Evolutionary conservation across 2,888 invertebrate species (phyloP).

Genomic region (Tuta absoluta): DNA sequence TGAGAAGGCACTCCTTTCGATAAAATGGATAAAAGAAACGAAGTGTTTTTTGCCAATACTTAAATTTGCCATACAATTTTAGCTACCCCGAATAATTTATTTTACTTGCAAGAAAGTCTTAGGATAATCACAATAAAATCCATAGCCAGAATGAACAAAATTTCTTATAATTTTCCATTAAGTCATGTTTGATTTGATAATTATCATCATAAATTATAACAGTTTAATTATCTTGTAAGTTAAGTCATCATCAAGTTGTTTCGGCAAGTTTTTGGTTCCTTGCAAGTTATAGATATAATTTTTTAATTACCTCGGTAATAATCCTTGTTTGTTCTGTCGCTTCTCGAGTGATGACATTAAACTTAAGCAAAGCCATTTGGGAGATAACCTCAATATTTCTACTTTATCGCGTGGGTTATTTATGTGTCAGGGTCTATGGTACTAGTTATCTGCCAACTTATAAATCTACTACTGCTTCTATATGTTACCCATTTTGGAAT

Average conservation of each 20-base stretch:
- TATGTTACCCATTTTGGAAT: no score
- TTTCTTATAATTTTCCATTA: background rate
- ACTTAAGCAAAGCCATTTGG: conserved; percentile 9
- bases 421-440: conserved; percentile 6
- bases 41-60: no score
- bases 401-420: no score
- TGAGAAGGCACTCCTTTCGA: no score
- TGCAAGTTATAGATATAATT: background rate
- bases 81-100: no score
- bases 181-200: no score
- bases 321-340: background rate
- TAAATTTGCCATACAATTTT: no score
- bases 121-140: background rate
- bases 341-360: background rate
- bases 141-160: background rate
- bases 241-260: background rate
- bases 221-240: background rate
- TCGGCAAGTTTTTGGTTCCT: background rate
- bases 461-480: no score
- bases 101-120: background rate
- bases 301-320: background rate
- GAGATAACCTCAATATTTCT: conserved; percentile 8
- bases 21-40: no score
- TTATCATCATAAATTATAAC: background rate
- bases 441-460: background rate